These are phyloP conservation scores for Triplophysa rosa DNA, from an alignment of 2,113 vertebrate genomes.

Conservation along the genomic window DNA sequence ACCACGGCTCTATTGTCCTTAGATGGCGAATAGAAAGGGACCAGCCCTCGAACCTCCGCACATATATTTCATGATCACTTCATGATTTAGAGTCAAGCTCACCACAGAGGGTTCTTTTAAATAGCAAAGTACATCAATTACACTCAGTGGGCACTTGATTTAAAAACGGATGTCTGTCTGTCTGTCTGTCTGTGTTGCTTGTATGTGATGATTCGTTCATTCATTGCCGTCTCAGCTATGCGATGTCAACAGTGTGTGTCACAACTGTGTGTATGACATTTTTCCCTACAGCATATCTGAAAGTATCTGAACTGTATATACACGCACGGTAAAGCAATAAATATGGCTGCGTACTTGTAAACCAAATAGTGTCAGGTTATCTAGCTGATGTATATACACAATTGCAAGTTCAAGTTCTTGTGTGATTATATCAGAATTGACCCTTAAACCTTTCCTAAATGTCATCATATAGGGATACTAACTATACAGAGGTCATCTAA, in stretches of 20 bases:
- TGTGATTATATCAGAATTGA: background rate
- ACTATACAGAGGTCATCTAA: background rate
- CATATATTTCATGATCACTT: conserved; percentile 16
- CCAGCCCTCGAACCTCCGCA: conserved; percentile 18
- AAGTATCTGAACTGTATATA: background rate
- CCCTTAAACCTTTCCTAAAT: background rate
- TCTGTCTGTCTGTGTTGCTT: no score
- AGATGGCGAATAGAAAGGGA: conserved; percentile 44
- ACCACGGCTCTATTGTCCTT: conserved; percentile 42
- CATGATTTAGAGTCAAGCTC: conserved; percentile 26
- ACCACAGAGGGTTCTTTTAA: conserved; percentile 10
- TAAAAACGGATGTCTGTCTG: no score
- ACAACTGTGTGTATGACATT: no score
- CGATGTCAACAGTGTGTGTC: no score
- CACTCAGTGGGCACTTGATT: no score
- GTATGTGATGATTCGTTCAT: no score
- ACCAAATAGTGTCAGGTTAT: background rate
- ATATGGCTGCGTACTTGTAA: background rate
- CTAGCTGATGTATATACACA: background rate
- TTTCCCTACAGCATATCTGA: background rate
- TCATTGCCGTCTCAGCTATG: no score
- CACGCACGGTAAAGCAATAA: background rate
- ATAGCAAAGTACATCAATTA: no score
- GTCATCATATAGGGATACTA: background rate
- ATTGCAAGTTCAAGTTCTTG: background rate